Conservation (phyloP, 2,113 vertebrate genomes). For the Corythoichthys intestinalis region DNA sequence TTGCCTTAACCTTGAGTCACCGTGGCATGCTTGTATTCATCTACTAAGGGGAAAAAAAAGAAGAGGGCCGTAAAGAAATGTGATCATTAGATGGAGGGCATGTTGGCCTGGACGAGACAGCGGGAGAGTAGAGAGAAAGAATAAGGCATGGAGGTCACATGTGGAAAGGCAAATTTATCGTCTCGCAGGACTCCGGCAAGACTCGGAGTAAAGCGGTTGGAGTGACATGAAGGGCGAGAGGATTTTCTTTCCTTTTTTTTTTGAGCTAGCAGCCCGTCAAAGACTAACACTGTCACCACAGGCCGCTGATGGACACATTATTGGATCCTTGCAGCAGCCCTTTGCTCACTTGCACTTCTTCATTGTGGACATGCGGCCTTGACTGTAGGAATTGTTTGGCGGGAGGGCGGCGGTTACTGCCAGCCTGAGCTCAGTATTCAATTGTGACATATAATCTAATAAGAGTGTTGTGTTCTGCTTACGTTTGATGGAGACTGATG, state of each 20-base stretch:
- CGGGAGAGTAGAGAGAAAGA: constrained; percentile 5
- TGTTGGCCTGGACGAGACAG: constrained; percentile 10
- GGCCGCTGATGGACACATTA: constrained; percentile 56
- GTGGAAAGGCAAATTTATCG: constrained; percentile 26
- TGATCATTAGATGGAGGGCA: constrained; percentile 54
- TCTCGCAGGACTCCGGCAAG: constrained; percentile 16
- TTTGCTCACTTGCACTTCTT: constrained; percentile 50
- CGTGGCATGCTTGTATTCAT: constrained; percentile 37
- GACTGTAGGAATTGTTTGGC: constrained; percentile 19
- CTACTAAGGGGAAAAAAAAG: constrained; percentile 11
- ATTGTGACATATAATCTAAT: constrained; percentile 4
- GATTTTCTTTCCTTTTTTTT: constrained; percentile 34
- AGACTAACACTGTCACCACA: constrained; percentile 53
- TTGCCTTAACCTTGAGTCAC: constrained; percentile 53
- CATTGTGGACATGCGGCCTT: constrained; percentile 47
- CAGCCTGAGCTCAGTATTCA: constrained; percentile 4
- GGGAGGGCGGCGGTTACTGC: background rate
- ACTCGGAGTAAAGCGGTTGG: constrained; percentile 20
- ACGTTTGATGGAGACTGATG: background rate
- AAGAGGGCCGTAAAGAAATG: constrained; percentile 46
- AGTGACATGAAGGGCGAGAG: constrained; percentile 44
- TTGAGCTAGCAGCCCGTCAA: constrained; percentile 37
- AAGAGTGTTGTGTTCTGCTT: constrained; percentile 1
- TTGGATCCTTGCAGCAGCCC: constrained; percentile 41
- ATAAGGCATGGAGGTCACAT: constrained; percentile 6